Base-by-base conservation (phyloP, 2,797 vertebrate species). In the Clarias fuscus region DNA sequence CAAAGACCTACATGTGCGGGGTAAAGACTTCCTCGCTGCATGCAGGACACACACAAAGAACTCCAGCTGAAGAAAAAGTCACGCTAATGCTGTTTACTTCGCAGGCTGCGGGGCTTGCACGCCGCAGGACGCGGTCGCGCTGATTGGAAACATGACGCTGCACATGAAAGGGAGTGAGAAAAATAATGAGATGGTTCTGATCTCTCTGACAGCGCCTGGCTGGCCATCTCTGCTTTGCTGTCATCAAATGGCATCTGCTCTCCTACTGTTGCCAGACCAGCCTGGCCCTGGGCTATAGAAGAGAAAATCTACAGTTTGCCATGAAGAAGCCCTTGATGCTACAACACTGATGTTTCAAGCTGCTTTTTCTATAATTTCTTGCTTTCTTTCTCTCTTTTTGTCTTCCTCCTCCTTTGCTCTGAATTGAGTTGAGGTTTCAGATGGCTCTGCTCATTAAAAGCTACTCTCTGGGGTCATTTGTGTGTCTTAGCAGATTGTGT, bases 181-280 rank as follows among this genome's bases (percentile, higher is more conserved):
- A 89, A 89, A 90, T 90, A 91, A 90, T 84, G 86, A 90, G 89
- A 71, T 40, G 85, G 86, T 84, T 90, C 89, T 86, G 87, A 91
- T 90, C 87, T 88, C 67, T 87, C 88, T 83, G 88, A 89, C 88
- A 79, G 86, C 61, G 88, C 84, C 82, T 78, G 75, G 78, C 87
- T 27, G 53, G 71, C 78, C 70, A 13, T 83, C 85, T 88, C 84
- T 88, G 88, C 85, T 87, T 85, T 40, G 71, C 86, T 82, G 79
- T 89, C 87, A 85, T 87, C 86, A 88, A 88, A 89, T 88, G 80
- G 87, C 89, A 90, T 90, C 82, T 88, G 90, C 89, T 90, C 86
- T 70, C 33, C 27, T 84, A 72, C 82, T 86, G 65, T 48, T 87
- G 89, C 90, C 89, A 89, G 86, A 75, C 88, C 86, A 82, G 68